Base-by-base conservation (phyloP, 2,888 invertebrate species). In the Salpingus planirostris region DNA sequence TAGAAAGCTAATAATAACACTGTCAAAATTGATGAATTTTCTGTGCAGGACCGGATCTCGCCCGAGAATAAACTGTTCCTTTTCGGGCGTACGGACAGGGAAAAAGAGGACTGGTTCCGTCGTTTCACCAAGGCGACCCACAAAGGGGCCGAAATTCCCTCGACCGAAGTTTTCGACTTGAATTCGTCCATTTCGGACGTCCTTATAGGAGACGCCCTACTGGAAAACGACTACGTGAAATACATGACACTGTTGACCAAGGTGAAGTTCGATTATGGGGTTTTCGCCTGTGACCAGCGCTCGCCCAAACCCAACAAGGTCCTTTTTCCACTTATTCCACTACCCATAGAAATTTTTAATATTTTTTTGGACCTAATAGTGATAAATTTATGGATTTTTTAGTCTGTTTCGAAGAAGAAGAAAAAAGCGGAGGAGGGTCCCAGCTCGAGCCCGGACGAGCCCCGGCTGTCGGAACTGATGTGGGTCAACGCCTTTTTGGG, bases 61-160 rank as follows among this genome's bases (percentile, higher is more conserved):
- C n/a, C n/a, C n/a, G n/a, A n/a, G n/a, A n/a, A n/a, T n/a, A n/a
- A n/a, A n/a, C n/a, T n/a, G n/a, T 60, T 57, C 40, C 22, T 62
- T 11, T 85, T 86, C 60, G 80, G 83, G 2, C 70, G 91, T 37
- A 84, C 88, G n/a, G 83, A 86, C 46, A 69, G 90, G 29, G 89
- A 91, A 53, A 93, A 93, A 62, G 90, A 90, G 62, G 83, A 89
- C 52, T 92, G 92, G 92, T 91, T 69, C 42, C 42, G 62, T 27
- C 47, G 58, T 25, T 51, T 64, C 24, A 44, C 41, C 8, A 50
- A 52, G 1, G 60, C 62, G 3, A 59, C 57, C 3, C 56, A 57
- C 26, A 43, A 36, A 27, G 43, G 36, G 26, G 38, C 39, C n/a
- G 12, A 32, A 3, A 11, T 22, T 10, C 25, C 21, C 13, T 15